A percentile compares a stretch with the other conserved stretches of the same genome.
Conservation (phyloP, 2,113 vertebrate genomes). For the Rhinopithecus roxellana region DNA sequence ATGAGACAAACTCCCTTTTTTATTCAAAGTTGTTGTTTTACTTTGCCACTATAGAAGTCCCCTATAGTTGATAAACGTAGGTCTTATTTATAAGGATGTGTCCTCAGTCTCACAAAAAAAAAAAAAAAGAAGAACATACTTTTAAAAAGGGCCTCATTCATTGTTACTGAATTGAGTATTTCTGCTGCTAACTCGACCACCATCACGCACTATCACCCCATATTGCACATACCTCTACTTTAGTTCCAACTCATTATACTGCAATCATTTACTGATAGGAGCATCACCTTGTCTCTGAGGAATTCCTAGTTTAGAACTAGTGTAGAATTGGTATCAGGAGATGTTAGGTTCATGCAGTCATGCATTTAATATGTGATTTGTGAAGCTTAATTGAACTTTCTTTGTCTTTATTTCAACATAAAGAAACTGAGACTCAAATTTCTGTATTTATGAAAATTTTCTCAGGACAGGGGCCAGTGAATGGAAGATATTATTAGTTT, state of each 20-base stretch:
- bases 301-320: background rate
- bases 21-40: background rate
- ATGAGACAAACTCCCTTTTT: background rate
- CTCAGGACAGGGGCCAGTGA: rapidly evolving
- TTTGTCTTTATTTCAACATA: background rate
- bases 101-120: too few species aligned
- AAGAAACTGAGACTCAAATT: background rate
- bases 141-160: background rate
- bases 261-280: background rate
- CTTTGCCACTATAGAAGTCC: background rate
- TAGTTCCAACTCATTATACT: background rate
- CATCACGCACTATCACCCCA: background rate
- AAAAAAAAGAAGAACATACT: too few species aligned
- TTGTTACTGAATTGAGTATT: background rate
- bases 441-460: background rate
- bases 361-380: background rate
- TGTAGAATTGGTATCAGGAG: background rate
- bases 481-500: background rate
- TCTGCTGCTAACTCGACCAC: background rate
- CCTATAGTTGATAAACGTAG: background rate
- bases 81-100: background rate
- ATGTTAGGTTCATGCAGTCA: background rate
- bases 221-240: background rate
- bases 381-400: background rate
- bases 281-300: background rate